Percentiles rank a stretch among this genome's conserved stretches.
These are phyloP conservation scores for Engraulis encrasicolus DNA, from an alignment of 2,113 vertebrate species.

Conservation along the genomic window DNA sequence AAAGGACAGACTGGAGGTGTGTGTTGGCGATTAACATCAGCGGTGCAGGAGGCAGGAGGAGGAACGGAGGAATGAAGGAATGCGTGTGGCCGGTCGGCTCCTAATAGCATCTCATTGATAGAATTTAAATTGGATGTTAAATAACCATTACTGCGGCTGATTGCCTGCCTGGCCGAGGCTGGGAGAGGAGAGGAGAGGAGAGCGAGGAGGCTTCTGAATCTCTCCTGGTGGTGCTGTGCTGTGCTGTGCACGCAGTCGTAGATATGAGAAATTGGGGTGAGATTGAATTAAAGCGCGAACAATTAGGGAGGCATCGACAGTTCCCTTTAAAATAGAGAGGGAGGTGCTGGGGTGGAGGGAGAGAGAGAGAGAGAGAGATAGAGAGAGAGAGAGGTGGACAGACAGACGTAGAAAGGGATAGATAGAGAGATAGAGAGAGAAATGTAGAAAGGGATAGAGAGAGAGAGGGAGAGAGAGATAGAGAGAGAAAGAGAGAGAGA, in stretches of 20 bases:
- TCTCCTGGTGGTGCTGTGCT: no score
- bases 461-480: no score
- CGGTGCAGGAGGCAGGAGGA: constrained; percentile 65
- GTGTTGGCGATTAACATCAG: constrained; percentile 69
- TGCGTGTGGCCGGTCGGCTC: constrained; percentile 65
- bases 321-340: constrained; percentile 33
- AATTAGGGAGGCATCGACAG: constrained; percentile 68
- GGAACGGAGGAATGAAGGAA: no score
- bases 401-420: no score
- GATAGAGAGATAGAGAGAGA: no score
- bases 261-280: constrained; percentile 74
- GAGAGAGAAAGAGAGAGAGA: no score
- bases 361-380: not conserved
- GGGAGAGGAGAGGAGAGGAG: no score
- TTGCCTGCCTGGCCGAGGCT: constrained; percentile 70
- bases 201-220: constrained; percentile 63
- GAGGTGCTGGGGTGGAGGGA: constrained; percentile 6
- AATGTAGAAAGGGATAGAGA: no score
- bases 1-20: constrained; percentile 39
- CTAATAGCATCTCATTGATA: constrained; percentile 68
- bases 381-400: constrained; percentile 1
- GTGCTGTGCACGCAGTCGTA: constrained; percentile 52
- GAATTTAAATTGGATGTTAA: constrained; percentile 85
- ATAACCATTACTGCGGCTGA: constrained; percentile 78
- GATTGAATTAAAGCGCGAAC: constrained; percentile 77